Evolutionary conservation across 2,888 invertebrate species (phyloP).

Genomic region (Macrosoma leucophasiata): DNA sequence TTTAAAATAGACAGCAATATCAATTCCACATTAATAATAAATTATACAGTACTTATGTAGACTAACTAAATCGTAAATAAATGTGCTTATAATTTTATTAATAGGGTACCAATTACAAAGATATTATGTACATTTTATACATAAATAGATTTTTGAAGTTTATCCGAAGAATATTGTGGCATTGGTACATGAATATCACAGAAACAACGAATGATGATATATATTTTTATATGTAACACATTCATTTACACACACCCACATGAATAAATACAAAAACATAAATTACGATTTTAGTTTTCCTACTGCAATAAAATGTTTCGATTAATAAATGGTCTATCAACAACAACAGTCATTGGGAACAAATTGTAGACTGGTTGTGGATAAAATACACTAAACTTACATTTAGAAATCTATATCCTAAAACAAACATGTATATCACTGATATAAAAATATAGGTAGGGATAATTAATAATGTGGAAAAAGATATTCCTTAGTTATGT

Average conservation of each 20-base stretch:
- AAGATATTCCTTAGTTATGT: conserved; percentile 30
- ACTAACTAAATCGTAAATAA: conserved; percentile 28
- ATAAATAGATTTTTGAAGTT: conserved; percentile 26
- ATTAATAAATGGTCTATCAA: conserved; percentile 16
- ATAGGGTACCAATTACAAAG: conserved; percentile 29
- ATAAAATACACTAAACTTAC: conserved; percentile 26
- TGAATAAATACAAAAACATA: conserved; percentile 21
- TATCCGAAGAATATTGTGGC: conserved; percentile 20
- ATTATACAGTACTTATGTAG: conserved; percentile 17
- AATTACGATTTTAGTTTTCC: conserved; percentile 12
- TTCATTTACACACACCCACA: conserved; percentile 29
- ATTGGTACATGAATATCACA: conserved; percentile 33
- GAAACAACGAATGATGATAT: conserved; percentile 22
- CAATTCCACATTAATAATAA: conserved; percentile 32
- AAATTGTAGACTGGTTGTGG: conserved; percentile 47
- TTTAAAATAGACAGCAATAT: not conserved
- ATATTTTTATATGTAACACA: too few relatives aligned
- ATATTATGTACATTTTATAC: conserved; percentile 34
- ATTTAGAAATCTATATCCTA: conserved; percentile 25
- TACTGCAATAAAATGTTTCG: too few relatives aligned
- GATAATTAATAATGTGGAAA: conserved; percentile 40
- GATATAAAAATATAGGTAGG: conserved; percentile 25
- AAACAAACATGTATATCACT: conserved; percentile 9
- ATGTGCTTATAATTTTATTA: conserved; percentile 28
- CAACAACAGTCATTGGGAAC: conserved; percentile 46